Evolutionary conservation across 2,888 invertebrate species (phyloP), one percentile per base, ranked within the genome.

Genomic region (Cryptocephalus primarius): DNA sequence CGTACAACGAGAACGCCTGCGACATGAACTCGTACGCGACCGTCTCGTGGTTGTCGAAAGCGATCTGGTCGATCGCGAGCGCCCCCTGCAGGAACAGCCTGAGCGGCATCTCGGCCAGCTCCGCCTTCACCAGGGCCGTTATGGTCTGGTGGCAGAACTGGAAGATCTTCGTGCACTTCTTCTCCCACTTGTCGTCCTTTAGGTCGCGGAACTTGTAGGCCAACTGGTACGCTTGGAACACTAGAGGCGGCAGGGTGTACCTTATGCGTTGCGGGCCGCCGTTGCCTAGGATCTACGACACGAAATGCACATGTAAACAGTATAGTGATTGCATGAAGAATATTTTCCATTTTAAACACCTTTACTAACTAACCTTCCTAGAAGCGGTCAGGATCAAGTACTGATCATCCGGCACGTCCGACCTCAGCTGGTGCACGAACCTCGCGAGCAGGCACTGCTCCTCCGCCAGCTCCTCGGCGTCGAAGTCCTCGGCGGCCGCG

Each of bases 1-100:
- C 97, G 67, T 97, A 99, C 45, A 99, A 70, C 0, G 95, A 91
- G 72, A 99, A 97, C 0, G 96, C 83, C 73, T 87, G 87, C 14
- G 96, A 94, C 68, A 99, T 84, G 65, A 93, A 99, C 71, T 99
- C 99, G 72, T 99, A 99, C 0, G 96, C 96, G 1, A 97, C 88
- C 8, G 93, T 90, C 72, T 97, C 96, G 67, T 91, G 89, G 66
- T 94, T 93, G 49, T 92, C 88, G 70, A 96, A 97, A 8, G 83
- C 83, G 45, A 95, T 91, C 69, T 89, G 85, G 46, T 90, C 88
- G 48, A 93, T 90, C 0, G 93, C 90, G 41, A 96, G 72, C 0
- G 96, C 96, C 2, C 96, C 97, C 72, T 97, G 94, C 2, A 99
- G 78, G 70, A 95, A 99, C 44, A 99, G 72, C 53, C 97, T 78